Conservation (phyloP, 2,888 invertebrate genomes). For the Apotomis turbidana region DNA sequence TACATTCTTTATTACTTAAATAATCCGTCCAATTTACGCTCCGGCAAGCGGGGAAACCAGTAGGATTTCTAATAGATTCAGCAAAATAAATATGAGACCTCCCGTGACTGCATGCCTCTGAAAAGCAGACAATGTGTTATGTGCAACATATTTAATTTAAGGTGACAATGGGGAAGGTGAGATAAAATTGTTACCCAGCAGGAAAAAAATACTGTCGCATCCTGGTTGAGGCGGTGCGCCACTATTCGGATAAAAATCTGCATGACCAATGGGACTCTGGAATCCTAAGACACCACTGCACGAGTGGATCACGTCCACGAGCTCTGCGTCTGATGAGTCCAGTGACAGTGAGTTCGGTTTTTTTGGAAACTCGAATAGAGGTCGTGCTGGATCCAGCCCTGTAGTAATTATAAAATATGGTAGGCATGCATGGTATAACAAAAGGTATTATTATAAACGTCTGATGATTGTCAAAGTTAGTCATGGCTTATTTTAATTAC, state of each 20-base stretch:
- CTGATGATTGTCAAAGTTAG: too few species aligned
- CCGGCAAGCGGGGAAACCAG: slow-evolving; percentile 79
- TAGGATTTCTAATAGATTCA: slow-evolving; percentile 82
- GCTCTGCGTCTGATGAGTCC: slow-evolving; percentile 84
- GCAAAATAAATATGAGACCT: slow-evolving; percentile 85
- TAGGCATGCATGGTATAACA: too few species aligned
- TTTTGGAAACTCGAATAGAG: slow-evolving; percentile 85
- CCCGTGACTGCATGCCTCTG: slow-evolving; percentile 87
- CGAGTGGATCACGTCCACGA: slow-evolving; percentile 87
- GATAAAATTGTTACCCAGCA: slow-evolving; percentile 53
- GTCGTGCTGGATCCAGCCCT: slow-evolving; percentile 89
- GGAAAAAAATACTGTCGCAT: slow-evolving; percentile 78
- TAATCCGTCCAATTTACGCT: slow-evolving; percentile 77
- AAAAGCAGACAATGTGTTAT: slow-evolving; percentile 44
- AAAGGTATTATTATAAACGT: too few species aligned
- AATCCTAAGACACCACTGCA: slow-evolving; percentile 87
- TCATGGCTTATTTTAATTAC: too few species aligned
- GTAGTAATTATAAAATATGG: background rate
- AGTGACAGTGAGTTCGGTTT: slow-evolving; percentile 79
- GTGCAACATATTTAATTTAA: background rate
- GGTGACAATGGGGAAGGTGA: background rate
- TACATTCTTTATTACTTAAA: slow-evolving; percentile 49
- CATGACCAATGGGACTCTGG: slow-evolving; percentile 84
- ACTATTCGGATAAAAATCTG: slow-evolving; percentile 88
- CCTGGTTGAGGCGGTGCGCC: slow-evolving; percentile 86